Evolutionary conservation across 1,140 invertebrate species (phyloP).

Genomic region (Solen grandis): DNA sequence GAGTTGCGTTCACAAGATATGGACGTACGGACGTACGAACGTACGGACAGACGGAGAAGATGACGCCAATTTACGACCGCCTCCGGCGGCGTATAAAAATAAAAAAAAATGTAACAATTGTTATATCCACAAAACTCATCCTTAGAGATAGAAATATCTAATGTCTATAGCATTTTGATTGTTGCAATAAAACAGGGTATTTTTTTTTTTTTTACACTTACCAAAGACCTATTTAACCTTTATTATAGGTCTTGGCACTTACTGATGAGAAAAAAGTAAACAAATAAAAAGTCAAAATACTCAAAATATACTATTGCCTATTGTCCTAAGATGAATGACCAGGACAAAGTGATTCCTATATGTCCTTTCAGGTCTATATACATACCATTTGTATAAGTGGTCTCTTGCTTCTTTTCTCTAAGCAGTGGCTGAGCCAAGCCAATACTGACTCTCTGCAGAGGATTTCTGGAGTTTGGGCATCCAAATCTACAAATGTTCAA

Average conservation of each 20-base stretch:
- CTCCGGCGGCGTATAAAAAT: too few relatives aligned
- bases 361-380: not conserved
- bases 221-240: too few relatives aligned
- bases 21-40: too few relatives aligned
- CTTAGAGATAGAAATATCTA: too few relatives aligned
- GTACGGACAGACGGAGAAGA: too few relatives aligned
- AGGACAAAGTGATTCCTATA: not conserved
- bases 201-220: too few relatives aligned
- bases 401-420: not conserved
- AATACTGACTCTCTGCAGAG: conserved; percentile 28
- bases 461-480: not conserved
- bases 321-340: not conserved
- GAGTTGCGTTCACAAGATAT: too few relatives aligned
- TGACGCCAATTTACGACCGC: too few relatives aligned
- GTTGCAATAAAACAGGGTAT: too few relatives aligned
- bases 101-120: too few relatives aligned
- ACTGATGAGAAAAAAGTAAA: not conserved
- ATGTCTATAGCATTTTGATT: too few relatives aligned
- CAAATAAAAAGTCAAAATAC: not conserved
- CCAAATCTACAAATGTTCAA: conserved; percentile 17
- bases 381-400: not conserved
- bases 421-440: conserved; percentile 26
- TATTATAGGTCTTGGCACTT: conserved; percentile 8
- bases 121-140: too few relatives aligned
- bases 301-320: not conserved